phyloP scores from a whole-genome alignment of 2,113 vertebrate species.

The Alethe castanea region DNA sequence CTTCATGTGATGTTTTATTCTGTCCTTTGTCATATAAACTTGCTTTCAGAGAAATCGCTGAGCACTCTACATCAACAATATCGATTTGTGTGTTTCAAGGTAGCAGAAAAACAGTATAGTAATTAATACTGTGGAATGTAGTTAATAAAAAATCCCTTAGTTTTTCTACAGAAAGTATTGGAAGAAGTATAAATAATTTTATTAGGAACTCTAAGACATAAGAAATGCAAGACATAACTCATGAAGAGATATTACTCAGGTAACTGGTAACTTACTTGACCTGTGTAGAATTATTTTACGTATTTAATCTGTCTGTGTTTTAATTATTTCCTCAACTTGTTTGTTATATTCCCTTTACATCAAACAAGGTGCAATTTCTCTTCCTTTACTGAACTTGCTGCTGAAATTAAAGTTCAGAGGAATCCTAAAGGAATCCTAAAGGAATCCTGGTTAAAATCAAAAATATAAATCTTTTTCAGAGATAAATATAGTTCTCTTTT shows the following conservation, averaged over 20 bases:
- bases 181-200: neutral
- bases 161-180: neutral
- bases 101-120: neutral
- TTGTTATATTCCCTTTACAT: neutral
- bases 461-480: neutral
- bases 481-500: neutral
- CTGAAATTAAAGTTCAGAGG: neutral
- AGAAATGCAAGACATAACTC: neutral
- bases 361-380: neutral
- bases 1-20: neutral
- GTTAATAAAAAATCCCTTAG: neutral
- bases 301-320: neutral
- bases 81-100: neutral
- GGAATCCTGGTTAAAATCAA: neutral
- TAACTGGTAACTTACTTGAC: neutral
- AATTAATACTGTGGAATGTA: neutral
- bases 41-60: neutral
- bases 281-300: neutral
- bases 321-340: neutral
- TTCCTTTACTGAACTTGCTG: neutral
- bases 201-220: neutral
- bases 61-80: neutral
- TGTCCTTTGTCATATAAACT: neutral
- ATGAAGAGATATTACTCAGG: neutral
- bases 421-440: neutral